phyloP scores from a whole-genome alignment of 2,113 vertebrate species.

The Zosterops japonicus region DNA sequence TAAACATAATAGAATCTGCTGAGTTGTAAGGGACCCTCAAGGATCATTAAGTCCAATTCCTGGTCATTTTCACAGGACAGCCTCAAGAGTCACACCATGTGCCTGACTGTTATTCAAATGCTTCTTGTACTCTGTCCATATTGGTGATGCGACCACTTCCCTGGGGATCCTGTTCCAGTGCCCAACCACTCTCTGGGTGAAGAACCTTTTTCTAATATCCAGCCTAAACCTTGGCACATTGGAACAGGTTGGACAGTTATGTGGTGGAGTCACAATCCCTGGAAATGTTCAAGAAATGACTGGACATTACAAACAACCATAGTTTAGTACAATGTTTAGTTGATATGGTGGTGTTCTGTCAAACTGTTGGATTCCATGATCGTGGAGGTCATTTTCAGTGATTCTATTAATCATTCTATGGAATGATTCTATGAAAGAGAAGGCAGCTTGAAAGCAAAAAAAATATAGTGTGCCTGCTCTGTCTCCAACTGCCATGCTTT shows the following conservation, averaged over 20 bases:
- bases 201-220: neutral
- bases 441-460: neutral
- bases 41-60: neutral
- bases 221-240: neutral
- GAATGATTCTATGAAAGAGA: neutral
- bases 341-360: too few relatives aligned
- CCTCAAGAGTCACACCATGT: fast-evolving
- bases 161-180: neutral
- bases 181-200: neutral
- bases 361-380: neutral
- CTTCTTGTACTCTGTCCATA: neutral
- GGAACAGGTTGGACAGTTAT: neutral
- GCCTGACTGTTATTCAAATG: neutral
- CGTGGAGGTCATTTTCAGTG: neutral
- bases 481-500: neutral
- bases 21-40: too few relatives aligned
- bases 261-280: neutral
- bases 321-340: neutral
- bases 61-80: neutral
- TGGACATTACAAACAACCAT: fast-evolving
- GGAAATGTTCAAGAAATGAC: neutral
- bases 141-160: neutral
- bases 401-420: too few relatives aligned
- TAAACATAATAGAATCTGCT: neutral
- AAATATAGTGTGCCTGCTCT: neutral